Percentiles rank a stretch among this genome's conserved stretches.
Conservation (phyloP, 2,888 invertebrate genomes). For the Harpalus rubripes region DNA sequence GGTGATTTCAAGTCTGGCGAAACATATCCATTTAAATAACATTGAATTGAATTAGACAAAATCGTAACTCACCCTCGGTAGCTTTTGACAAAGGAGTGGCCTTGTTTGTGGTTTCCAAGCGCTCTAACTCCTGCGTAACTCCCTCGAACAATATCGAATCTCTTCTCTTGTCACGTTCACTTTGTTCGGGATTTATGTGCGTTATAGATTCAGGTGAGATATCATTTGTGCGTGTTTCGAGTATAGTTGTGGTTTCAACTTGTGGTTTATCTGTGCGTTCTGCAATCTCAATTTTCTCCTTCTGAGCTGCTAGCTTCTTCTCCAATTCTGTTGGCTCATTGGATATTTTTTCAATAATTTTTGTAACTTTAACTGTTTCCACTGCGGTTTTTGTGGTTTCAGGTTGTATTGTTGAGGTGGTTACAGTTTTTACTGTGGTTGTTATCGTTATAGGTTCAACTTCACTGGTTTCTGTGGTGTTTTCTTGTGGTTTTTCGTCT, state of each 20-base stretch:
- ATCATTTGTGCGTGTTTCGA: constrained; percentile 67
- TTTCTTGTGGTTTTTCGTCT: constrained; percentile 71
- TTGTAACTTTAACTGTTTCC: constrained; percentile 74
- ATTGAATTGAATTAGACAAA: background rate
- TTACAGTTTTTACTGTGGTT: constrained; percentile 79
- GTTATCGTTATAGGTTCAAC: constrained; percentile 72
- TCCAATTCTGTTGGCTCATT: constrained; percentile 75
- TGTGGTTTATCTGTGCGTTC: constrained; percentile 67
- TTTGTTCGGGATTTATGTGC: constrained; percentile 57
- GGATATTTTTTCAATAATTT: constrained; percentile 72
- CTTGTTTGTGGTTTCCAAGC: constrained; percentile 74
- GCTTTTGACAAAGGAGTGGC: constrained; percentile 70
- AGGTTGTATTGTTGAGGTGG: constrained; percentile 76
- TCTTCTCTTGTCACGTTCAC: constrained; percentile 71
- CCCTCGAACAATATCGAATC: constrained; percentile 77
- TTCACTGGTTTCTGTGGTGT: constrained; percentile 77
- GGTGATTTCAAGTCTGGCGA: constrained; percentile 81
- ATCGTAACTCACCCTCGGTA: constrained; percentile 72
- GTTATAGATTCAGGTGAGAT: constrained; percentile 55
- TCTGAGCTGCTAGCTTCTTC: constrained; percentile 71
- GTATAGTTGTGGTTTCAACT: constrained; percentile 66
- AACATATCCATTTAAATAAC: constrained; percentile 70
- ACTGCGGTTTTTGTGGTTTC: constrained; percentile 74
- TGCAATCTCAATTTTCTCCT: constrained; percentile 68
- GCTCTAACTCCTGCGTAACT: constrained; percentile 75